These are phyloP conservation scores for Listronotus oregonensis DNA, from an alignment of 1,140 invertebrate genomes.

Conservation along the genomic window DNA sequence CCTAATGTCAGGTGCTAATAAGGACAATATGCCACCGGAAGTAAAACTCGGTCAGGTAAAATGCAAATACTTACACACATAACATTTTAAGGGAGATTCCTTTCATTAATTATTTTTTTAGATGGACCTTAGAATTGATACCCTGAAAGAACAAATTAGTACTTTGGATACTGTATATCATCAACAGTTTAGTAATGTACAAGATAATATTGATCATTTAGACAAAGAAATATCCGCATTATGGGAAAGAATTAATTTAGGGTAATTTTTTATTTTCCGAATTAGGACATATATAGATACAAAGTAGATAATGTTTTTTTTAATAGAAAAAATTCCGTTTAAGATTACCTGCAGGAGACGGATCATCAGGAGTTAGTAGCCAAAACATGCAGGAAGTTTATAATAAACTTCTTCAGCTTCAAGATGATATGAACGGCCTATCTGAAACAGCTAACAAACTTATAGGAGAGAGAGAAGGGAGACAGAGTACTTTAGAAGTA, in stretches of 20 bases:
- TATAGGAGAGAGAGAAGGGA: constrained; percentile 52
- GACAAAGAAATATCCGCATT: constrained; percentile 44
- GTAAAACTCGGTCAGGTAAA: constrained; percentile 26
- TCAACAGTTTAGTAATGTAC: constrained; percentile 42
- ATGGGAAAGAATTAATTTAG: constrained; percentile 40
- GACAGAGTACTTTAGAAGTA: constrained; percentile 43
- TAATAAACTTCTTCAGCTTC: constrained; percentile 51
- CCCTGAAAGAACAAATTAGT: constrained; percentile 45
- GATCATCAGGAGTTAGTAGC: not conserved
- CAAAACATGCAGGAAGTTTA: constrained; percentile 34
- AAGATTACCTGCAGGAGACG: constrained; percentile 22
- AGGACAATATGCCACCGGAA: constrained; percentile 16
- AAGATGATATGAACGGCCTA: constrained; percentile 54
- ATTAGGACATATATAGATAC: too few relatives aligned
- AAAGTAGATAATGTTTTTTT: too few relatives aligned
- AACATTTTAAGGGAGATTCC: not conserved
- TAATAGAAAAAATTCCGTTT: too few relatives aligned
- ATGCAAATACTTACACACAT: not conserved
- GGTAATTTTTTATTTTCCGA: constrained; percentile 34
- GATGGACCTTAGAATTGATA: constrained; percentile 35
- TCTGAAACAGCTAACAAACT: constrained; percentile 48
- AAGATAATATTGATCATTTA: constrained; percentile 37
- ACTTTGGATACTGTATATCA: constrained; percentile 44
- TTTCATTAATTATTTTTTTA: constrained; percentile 12
- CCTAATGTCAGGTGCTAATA: not conserved